Evolutionary conservation across 2,888 invertebrate genomes (phyloP).

Genomic region (Gisinianus flammeolus): DNA sequence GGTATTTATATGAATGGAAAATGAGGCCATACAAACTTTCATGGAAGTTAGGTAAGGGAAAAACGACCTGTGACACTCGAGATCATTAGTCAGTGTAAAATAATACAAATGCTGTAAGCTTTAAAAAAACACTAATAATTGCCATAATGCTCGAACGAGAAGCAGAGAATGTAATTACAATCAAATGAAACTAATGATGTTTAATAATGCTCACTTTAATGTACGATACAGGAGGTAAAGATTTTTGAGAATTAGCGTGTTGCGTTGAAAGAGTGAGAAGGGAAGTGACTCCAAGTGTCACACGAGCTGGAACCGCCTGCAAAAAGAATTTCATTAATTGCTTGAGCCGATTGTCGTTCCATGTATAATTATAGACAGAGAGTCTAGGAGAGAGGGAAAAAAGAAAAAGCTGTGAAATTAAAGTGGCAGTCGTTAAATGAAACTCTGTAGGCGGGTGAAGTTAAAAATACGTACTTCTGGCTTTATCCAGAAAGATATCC

Average conservation of each 20-base stretch:
- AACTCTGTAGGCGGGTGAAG: background rate
- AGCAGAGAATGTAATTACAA: background rate
- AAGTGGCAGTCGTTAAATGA: background rate
- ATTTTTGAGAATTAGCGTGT: slow-evolving; percentile 62
- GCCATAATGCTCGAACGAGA: background rate
- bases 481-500: slow-evolving; percentile 62
- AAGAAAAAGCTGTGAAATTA: background rate
- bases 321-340: background rate
- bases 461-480: no score
- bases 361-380: no score
- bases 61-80: no score
- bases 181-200: slow-evolving; percentile 2
- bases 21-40: no score
- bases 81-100: no score
- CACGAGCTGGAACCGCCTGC: slow-evolving; percentile 62
- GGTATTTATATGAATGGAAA: no score
- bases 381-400: background rate
- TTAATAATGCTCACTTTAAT: slow-evolving; percentile 60
- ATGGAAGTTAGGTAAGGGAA: no score
- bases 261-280: slow-evolving; percentile 61
- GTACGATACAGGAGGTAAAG: slow-evolving; percentile 63
- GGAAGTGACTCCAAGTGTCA: slow-evolving; percentile 63
- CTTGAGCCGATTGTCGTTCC: no score
- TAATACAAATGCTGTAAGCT: no score
- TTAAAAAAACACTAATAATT: no score